A percentile compares a stretch with the other conserved stretches of the same genome.
Conservation (phyloP, 1,140 invertebrate species). For the Reticulitermes speratus region DNA sequence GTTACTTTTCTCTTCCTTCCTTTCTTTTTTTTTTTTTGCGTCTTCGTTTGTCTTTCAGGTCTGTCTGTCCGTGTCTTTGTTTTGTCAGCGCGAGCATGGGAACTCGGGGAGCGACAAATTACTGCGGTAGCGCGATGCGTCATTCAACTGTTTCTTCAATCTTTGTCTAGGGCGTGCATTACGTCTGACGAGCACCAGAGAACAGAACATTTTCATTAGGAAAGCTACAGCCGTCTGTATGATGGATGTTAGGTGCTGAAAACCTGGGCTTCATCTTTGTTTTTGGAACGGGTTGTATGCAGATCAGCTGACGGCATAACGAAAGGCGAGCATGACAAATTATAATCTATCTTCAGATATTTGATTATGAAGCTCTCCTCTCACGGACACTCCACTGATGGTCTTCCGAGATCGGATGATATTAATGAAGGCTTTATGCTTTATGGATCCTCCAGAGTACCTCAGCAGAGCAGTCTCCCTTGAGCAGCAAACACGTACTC, state of each 20-base stretch:
- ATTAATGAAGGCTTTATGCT: too few species aligned
- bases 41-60: not conserved
- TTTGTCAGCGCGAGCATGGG: not conserved
- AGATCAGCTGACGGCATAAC: not conserved
- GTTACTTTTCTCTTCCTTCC: not conserved
- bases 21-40: not conserved
- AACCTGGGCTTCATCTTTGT: not conserved
- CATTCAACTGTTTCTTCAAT: conserved; percentile 12
- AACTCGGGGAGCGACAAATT: not conserved
- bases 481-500: too few species aligned
- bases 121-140: conserved; percentile 15
- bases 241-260: not conserved
- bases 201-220: not conserved
- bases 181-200: not conserved
- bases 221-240: conserved; percentile 4
- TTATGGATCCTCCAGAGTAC: too few species aligned
- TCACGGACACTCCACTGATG: too few species aligned
- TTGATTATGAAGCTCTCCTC: too few species aligned
- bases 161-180: not conserved
- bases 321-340: not conserved
- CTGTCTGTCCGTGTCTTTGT: conserved; percentile 4
- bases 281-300: not conserved
- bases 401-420: too few species aligned
- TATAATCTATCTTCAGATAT: too few species aligned
- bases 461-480: too few species aligned